A percentile compares a stretch with the other conserved stretches of the same genome.
These are phyloP conservation scores for Ophiodon elongatus DNA, from an alignment of 2,113 vertebrate genomes.

Conservation along the genomic window DNA sequence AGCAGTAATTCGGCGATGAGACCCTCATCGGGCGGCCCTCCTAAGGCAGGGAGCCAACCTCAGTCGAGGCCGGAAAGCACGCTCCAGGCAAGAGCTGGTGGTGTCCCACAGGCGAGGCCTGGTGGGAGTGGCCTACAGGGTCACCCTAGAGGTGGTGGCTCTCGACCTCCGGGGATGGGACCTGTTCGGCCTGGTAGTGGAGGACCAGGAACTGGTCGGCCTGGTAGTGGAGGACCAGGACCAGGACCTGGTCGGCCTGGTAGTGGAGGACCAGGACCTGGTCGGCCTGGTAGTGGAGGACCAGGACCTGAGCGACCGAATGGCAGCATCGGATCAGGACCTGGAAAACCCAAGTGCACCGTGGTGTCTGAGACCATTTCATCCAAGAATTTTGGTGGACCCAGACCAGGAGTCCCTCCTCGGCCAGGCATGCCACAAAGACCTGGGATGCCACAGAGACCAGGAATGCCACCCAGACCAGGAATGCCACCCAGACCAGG, in stretches of 20 bases:
- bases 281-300: constrained; percentile 70
- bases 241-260: constrained; percentile 80
- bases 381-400: constrained; percentile 89
- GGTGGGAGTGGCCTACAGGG: constrained; percentile 51
- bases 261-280: constrained; percentile 56
- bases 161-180: constrained; percentile 60
- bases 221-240: constrained; percentile 58
- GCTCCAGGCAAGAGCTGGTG: constrained; percentile 37
- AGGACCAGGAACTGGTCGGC: constrained; percentile 59
- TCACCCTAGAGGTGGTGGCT: constrained; percentile 45
- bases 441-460: constrained; percentile 77
- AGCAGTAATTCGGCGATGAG: constrained; percentile 60
- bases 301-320: constrained; percentile 54
- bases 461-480: constrained; percentile 79
- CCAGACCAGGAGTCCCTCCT: constrained; percentile 61
- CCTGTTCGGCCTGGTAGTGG: constrained; percentile 68
- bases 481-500: constrained; percentile 81
- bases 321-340: constrained; percentile 72
- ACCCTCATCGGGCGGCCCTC: constrained; percentile 45
- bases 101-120: constrained; percentile 46
- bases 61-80: constrained; percentile 58
- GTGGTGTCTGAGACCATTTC: constrained; percentile 98
- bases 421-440: constrained; percentile 67
- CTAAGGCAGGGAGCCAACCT: constrained; percentile 53
- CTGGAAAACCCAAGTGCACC: constrained; percentile 90